Conservation (phyloP, 2,888 invertebrate species). For the Alentia gelatinosa region DNA sequence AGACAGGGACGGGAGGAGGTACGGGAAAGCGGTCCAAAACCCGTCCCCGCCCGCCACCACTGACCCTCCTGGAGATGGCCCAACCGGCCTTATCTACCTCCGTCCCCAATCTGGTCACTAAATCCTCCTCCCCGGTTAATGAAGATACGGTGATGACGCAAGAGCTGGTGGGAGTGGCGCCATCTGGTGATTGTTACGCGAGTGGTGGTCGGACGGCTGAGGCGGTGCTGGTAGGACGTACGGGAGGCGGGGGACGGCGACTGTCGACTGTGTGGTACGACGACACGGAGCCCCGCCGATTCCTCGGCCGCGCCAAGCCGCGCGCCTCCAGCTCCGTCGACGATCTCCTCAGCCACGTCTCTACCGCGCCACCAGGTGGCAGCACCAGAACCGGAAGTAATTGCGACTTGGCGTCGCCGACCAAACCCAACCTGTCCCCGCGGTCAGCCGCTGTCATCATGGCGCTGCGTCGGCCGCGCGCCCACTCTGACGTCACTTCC, state of each 20-base stretch:
- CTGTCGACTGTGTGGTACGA: not conserved
- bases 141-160: not conserved
- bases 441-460: not conserved
- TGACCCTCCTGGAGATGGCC: not conserved
- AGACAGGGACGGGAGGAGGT: not conserved
- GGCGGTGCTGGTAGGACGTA: not conserved
- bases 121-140: not conserved
- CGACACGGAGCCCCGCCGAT: not conserved
- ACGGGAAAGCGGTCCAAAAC: not conserved
- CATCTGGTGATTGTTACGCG: not conserved
- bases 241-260: not conserved
- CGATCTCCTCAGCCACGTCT: not conserved
- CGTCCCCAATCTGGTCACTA: conserved; percentile 6
- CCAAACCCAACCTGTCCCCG: not conserved
- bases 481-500: not conserved
- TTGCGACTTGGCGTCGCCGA: not conserved
- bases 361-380: not conserved
- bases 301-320: not conserved
- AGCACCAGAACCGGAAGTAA: not conserved
- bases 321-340: conserved; percentile 12
- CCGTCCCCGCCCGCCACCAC: not conserved
- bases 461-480: not conserved
- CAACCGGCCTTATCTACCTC: conserved; percentile 14
- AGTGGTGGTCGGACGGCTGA: not conserved
- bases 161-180: not conserved